phyloP scores from a whole-genome alignment of 2,113 vertebrate genomes.

The Chloropsis cyanopogon region DNA sequence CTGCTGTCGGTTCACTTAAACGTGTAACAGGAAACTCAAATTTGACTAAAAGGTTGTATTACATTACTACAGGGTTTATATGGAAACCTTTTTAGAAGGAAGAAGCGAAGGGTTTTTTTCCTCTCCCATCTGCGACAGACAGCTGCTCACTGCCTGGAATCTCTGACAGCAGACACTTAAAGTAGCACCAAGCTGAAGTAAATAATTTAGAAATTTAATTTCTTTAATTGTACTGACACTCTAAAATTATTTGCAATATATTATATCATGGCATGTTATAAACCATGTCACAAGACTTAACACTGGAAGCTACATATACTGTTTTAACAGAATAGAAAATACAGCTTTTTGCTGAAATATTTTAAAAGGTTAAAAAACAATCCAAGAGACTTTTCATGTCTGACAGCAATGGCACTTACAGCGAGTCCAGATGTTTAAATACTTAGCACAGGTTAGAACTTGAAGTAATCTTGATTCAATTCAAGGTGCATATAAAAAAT shows the following conservation, averaged over 20 bases:
- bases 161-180: constrained; percentile 36
- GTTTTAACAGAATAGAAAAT: background rate
- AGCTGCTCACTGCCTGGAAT: constrained; percentile 18
- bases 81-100: constrained; percentile 42
- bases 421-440: background rate
- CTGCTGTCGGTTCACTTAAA: background rate
- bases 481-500: background rate
- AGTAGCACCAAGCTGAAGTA: constrained; percentile 6
- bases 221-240: background rate
- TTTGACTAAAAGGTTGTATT: constrained; percentile 26
- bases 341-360: background rate
- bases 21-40: constrained; percentile 34
- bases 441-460: constrained; percentile 32
- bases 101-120: background rate
- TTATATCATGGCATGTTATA: background rate
- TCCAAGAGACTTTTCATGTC: background rate
- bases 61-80: constrained; percentile 17
- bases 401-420: fast-evolving
- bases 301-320: background rate
- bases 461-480: background rate
- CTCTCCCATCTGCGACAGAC: constrained; percentile 33
- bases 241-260: background rate
- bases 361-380: background rate
- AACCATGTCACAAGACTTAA: background rate
- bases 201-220: background rate